Base-by-base conservation (phyloP, 2,888 invertebrate genomes). In the Papilio gigon region DNA sequence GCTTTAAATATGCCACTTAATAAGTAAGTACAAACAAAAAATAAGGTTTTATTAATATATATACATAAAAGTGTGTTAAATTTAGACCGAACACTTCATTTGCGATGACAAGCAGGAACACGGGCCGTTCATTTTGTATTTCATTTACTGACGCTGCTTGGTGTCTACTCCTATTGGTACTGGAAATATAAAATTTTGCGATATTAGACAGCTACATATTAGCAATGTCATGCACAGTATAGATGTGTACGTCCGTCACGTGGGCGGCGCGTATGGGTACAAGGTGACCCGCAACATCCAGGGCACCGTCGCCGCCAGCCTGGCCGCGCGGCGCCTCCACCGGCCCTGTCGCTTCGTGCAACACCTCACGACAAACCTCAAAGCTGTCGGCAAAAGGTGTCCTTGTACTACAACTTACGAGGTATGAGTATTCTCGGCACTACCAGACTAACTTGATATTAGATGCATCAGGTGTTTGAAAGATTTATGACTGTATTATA, bases 251-350 rank as follows among this genome's bases (percentile, higher is more conserved):
- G 94, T 96, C 0, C 92, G 94, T 61, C 93, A 97, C 58, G 74
- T 96, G 1, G 96, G 53, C 53, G 53, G 97, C 6, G 95, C 91
- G 0, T 97, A 94, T 76, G 97, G 97, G 0, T 91, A 92, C 0
- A 97, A 97, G 84, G 92, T 95, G 71, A 90, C 93, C 0, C 89
- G 95, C 37, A 86, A 90, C 8, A 78, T 86, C 5, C 86, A 93
- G 37, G 79, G 94, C 1, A 90, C 94, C 0, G 89, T 93, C 14
- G 94, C 94, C 0, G 93, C 94, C 68, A 94, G 95, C 0, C 77
- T 96, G 6, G 95, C 94, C 0, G 93, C 94, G 0, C 77, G 91
- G 72, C 92, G 92, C 69, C 80, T 95, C 6, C 12, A 14, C 77
- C 81, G 83, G 61, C 95, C 96, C 0, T 94, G 95, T 0, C 92